phyloP scores from a whole-genome alignment of 1,140 invertebrate genomes.

The Diachasma alloeum region DNA sequence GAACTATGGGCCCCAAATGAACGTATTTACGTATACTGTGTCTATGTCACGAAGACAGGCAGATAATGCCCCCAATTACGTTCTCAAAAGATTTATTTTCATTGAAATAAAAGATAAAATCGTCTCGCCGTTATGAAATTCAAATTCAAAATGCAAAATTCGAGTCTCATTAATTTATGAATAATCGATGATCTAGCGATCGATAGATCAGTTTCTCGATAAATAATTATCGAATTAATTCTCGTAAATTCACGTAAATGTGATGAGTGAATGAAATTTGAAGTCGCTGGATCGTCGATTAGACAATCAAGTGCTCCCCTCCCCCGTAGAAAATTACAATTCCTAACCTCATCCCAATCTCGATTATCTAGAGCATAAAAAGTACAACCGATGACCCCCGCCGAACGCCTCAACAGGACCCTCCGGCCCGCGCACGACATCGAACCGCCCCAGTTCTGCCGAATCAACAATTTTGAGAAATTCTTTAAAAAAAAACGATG shows the following conservation, averaged over 20 bases:
- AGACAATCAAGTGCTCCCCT: neutral
- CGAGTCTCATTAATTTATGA: neutral
- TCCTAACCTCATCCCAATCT: neutral
- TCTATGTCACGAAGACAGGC: neutral
- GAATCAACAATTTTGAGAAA: constrained; percentile 1
- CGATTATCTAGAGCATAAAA: neutral
- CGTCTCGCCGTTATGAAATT: neutral
- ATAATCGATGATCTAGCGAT: neutral
- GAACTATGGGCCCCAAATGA: neutral
- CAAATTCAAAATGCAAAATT: neutral
- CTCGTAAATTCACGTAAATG: neutral
- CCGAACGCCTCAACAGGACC: constrained; percentile 12
- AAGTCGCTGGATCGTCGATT: neutral
- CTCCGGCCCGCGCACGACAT: constrained; percentile 22
- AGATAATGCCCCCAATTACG: neutral
- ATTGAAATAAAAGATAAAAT: neutral
- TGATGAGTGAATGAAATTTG: neutral
- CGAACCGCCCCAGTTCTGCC: constrained; percentile 26
- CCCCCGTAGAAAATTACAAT: neutral
- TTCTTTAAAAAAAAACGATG: neutral
- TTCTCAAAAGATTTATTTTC: neutral
- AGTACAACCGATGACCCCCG: neutral
- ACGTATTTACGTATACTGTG: neutral
- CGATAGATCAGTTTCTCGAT: neutral
- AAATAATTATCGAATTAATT: neutral